Evolutionary conservation across 2,888 invertebrate species (phyloP).

Genomic region (Aradus depressus): DNA sequence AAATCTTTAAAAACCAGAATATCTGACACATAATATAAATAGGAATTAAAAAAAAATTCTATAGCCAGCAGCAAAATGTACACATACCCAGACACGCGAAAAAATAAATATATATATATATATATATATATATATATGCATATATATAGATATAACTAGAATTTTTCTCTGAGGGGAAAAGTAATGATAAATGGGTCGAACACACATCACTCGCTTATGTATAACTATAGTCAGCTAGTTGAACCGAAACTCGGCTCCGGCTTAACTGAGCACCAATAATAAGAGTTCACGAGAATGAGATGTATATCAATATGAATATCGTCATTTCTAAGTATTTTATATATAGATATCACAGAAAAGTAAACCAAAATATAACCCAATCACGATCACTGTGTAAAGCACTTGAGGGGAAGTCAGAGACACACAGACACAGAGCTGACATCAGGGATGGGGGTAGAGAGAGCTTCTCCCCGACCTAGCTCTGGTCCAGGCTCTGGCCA

Average conservation of each 20-base stretch:
- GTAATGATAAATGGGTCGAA: constrained; percentile 23
- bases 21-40: constrained; percentile 24
- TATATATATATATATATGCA: too few relatives aligned
- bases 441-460: constrained; percentile 26
- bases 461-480: constrained; percentile 18
- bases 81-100: too few relatives aligned
- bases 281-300: constrained; percentile 26
- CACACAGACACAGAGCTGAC: too few relatives aligned
- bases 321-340: too few relatives aligned
- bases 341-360: constrained; percentile 35
- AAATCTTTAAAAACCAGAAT: constrained; percentile 29
- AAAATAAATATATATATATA: too few relatives aligned
- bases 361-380: constrained; percentile 29
- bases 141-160: constrained; percentile 21
- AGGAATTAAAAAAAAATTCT: constrained; percentile 21
- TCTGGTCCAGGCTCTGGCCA: constrained; percentile 23
- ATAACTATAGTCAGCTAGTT: constrained; percentile 21
- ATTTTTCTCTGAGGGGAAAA: constrained; percentile 23
- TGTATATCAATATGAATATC: too few relatives aligned
- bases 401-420: constrained; percentile 34
- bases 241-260: constrained; percentile 25
- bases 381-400: constrained; percentile 34
- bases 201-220: constrained; percentile 26
- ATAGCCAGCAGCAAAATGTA: constrained; percentile 24
- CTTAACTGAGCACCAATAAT: constrained; percentile 33